Percentiles rank a stretch among this genome's conserved stretches.
phyloP scores from a whole-genome alignment of 2,888 invertebrate species.

The Yponomeuta evonymella region DNA sequence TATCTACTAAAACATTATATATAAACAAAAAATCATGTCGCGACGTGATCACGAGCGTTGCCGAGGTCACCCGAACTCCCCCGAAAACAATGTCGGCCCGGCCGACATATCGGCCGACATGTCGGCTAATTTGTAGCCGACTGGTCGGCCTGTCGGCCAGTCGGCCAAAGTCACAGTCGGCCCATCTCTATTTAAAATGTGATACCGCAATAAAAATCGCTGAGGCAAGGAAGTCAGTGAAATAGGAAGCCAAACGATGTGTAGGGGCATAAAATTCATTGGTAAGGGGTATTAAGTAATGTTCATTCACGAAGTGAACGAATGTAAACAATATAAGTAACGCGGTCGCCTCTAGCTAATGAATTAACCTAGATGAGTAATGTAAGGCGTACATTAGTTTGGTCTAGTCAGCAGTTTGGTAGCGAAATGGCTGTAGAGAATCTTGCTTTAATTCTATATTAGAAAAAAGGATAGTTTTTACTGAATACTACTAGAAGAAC shows the following conservation, averaged over 20 bases:
- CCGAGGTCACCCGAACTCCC: too few relatives aligned
- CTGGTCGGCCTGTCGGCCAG: too few relatives aligned
- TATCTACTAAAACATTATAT: too few relatives aligned
- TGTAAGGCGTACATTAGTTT: not conserved
- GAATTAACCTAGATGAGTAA: conserved; percentile 1
- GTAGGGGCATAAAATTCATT: not conserved
- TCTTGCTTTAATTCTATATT: not conserved
- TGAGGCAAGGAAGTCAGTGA: not conserved
- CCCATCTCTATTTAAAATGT: too few relatives aligned
- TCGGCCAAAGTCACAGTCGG: too few relatives aligned
- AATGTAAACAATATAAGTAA: not conserved
- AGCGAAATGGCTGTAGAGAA: not conserved
- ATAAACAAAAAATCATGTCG: too few relatives aligned
- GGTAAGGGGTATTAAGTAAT: not conserved
- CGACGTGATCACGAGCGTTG: too few relatives aligned
- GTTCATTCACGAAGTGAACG: not conserved
- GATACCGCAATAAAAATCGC: not conserved
- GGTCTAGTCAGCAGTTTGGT: not conserved
- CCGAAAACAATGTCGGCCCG: too few relatives aligned
- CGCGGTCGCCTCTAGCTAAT: not conserved
- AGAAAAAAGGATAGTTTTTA: too few relatives aligned
- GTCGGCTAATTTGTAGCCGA: too few relatives aligned
- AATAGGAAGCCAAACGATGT: not conserved
- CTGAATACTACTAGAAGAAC: too few relatives aligned
- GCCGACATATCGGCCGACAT: too few relatives aligned